These are phyloP conservation scores for Tachina fera DNA, from an alignment of 2,888 invertebrate genomes.

Conservation along the genomic window DNA sequence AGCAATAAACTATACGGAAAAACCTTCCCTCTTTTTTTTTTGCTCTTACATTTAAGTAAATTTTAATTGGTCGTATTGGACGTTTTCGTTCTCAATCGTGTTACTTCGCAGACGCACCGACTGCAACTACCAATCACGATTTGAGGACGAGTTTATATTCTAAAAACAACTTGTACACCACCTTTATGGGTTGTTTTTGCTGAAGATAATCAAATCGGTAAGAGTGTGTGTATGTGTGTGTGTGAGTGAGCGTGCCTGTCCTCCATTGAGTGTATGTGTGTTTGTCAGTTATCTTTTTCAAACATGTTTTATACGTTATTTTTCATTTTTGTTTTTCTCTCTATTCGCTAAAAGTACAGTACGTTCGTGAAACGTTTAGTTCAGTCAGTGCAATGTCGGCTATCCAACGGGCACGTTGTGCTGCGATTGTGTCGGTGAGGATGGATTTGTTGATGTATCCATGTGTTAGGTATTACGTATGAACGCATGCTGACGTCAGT, in stretches of 20 bases:
- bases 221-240: constrained; percentile 8
- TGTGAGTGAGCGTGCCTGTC: constrained; percentile 2
- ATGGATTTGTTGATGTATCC: constrained; percentile 42
- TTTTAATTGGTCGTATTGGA: constrained; percentile 38
- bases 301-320: constrained; percentile 56
- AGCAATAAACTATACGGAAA: constrained; percentile 29
- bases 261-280: constrained; percentile 4
- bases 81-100: constrained; percentile 38
- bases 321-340: constrained; percentile 48
- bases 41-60: background rate
- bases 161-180: constrained; percentile 59
- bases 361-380: constrained; percentile 69
- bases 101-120: constrained; percentile 34
- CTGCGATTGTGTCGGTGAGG: constrained; percentile 45
- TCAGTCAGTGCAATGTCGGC: constrained; percentile 63
- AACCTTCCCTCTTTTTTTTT: constrained; percentile 51
- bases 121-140: constrained; percentile 41
- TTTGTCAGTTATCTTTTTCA: constrained; percentile 45
- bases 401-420: constrained; percentile 57
- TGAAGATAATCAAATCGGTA: background rate
- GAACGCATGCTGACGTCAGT: constrained; percentile 32
- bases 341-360: constrained; percentile 66
- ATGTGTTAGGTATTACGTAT: background rate
- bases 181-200: constrained; percentile 51
- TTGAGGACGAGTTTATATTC: background rate